phyloP scores from a whole-genome alignment of 2,113 vertebrate genomes.

The Leptobrachium ailaonicum region DNA sequence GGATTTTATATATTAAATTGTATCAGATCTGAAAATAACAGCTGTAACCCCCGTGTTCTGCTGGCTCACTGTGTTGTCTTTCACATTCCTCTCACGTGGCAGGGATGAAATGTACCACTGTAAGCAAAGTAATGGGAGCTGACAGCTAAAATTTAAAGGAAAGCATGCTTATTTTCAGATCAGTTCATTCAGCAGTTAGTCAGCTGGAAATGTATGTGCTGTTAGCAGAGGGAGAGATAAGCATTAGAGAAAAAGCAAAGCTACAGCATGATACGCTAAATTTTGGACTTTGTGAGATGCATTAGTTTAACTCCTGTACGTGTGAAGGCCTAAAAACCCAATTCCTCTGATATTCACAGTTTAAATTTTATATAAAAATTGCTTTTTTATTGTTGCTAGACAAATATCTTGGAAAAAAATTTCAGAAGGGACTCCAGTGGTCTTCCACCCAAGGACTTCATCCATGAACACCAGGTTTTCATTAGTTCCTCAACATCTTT shows the following conservation, averaged over 20 bases:
- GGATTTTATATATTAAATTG: slow-evolving; percentile 29
- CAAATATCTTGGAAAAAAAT: too few relatives aligned
- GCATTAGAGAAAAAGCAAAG: slow-evolving; percentile 19
- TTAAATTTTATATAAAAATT: too few relatives aligned
- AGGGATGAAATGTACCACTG: slow-evolving; percentile 31
- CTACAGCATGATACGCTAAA: slow-evolving; percentile 12
- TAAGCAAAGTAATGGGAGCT: slow-evolving; percentile 50
- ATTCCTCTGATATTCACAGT: background rate
- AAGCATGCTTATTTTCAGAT: slow-evolving; percentile 55
- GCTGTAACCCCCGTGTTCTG: background rate
- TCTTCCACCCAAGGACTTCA: too few relatives aligned
- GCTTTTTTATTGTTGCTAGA: too few relatives aligned
- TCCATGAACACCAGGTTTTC: too few relatives aligned
- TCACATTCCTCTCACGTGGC: slow-evolving; percentile 33
- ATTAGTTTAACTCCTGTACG: slow-evolving; percentile 13
- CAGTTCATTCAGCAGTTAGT: slow-evolving; percentile 64
- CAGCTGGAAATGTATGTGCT: slow-evolving; percentile 62
- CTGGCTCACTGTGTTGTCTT: slow-evolving; percentile 48
- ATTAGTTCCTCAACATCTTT: too few relatives aligned
- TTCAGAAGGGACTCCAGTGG: too few relatives aligned
- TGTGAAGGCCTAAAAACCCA: too few relatives aligned
- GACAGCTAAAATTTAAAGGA: slow-evolving; percentile 58
- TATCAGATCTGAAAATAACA: slow-evolving; percentile 29
- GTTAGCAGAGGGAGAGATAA: slow-evolving; percentile 51
- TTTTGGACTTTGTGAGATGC: slow-evolving; percentile 6